Conservation (phyloP, 2,888 invertebrate genomes). For the Rutpela maculata region DNA sequence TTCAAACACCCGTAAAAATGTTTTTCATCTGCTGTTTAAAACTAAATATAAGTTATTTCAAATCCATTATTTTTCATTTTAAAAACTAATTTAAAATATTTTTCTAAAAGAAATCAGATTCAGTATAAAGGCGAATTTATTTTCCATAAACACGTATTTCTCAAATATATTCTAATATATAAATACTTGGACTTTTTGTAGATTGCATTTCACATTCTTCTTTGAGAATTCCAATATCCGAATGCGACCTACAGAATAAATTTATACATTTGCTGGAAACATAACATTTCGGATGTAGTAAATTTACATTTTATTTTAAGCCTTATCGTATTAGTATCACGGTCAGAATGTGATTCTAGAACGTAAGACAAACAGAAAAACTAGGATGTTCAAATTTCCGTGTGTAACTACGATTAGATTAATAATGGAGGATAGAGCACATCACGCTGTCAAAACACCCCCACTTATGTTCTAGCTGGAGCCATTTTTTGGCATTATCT, state of each 20-base stretch:
- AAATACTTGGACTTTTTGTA: conserved; percentile 26
- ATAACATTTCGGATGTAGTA: background rate
- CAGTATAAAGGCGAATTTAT: too few species aligned
- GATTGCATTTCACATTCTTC: conserved; percentile 17
- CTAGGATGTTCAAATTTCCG: too few species aligned
- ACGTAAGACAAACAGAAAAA: too few species aligned
- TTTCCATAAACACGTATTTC: conserved; percentile 37
- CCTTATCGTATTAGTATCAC: background rate
- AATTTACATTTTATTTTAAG: conserved; percentile 5
- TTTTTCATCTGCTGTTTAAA: too few species aligned
- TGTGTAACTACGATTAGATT: too few species aligned
- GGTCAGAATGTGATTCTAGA: background rate
- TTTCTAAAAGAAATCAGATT: background rate
- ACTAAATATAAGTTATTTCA: too few species aligned
- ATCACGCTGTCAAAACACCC: too few species aligned
- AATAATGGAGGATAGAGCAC: too few species aligned
- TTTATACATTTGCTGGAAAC: background rate
- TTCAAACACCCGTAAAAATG: too few species aligned
- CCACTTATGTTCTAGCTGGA: too few species aligned
- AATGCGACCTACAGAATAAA: background rate
- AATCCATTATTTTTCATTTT: too few species aligned
- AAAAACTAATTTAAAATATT: background rate
- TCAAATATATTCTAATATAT: conserved; percentile 33
- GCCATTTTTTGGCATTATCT: too few species aligned
- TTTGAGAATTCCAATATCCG: conserved; percentile 34